Conservation (phyloP, 2,888 invertebrate species). For the Cerastis rubricosa region DNA sequence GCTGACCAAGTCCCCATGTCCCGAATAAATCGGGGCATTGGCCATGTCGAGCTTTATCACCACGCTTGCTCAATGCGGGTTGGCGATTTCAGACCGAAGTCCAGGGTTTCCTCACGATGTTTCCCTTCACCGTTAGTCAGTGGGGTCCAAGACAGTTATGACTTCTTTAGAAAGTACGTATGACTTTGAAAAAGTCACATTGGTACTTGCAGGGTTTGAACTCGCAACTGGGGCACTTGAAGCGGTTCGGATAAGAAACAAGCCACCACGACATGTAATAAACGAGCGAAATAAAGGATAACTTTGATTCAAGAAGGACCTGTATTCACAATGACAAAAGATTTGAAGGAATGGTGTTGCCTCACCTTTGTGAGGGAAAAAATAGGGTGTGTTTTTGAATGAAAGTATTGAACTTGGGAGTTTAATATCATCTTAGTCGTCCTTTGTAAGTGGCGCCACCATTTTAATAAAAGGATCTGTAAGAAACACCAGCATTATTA, state of each 20-base stretch:
- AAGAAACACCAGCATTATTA: not conserved
- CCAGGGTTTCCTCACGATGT: conserved; percentile 51
- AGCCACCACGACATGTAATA: conserved; percentile 34
- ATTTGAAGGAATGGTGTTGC: too few species aligned
- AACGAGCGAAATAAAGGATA: not conserved
- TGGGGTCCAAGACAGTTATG: conserved; percentile 19
- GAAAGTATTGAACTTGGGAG: not conserved
- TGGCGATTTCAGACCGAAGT: conserved; percentile 46
- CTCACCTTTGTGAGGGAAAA: not conserved
- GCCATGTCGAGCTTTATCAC: conserved; percentile 36
- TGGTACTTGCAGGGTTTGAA: conserved; percentile 37
- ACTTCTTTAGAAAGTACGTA: conserved; percentile 23
- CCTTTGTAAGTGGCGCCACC: not conserved
- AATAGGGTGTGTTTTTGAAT: conserved; percentile 20
- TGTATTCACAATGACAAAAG: conserved; percentile 6
- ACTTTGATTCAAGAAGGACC: not conserved
- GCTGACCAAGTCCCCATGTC: not conserved
- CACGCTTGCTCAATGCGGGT: conserved; percentile 47
- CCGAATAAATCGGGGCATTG: not conserved
- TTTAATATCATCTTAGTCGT: not conserved
- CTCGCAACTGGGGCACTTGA: conserved; percentile 23
- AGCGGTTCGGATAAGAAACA: conserved; percentile 1
- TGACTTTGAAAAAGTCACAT: conserved; percentile 30
- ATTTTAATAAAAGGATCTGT: not conserved
- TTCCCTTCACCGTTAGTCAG: conserved; percentile 44